Evolutionary conservation across 2,797 vertebrate genomes (phyloP).

Genomic region (Cossypha caffra): DNA sequence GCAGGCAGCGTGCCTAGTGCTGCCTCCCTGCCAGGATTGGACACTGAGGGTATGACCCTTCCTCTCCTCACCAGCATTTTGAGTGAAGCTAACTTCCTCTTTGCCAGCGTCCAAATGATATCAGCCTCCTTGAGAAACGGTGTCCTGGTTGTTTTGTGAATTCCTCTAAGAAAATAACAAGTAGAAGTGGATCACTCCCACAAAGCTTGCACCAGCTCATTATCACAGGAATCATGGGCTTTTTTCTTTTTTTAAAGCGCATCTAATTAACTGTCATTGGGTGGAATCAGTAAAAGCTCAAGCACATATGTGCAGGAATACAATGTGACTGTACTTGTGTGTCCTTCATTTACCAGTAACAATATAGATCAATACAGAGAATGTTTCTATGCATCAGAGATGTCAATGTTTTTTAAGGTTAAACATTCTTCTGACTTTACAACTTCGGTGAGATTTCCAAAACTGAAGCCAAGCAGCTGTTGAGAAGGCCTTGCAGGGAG

Average conservation of each 20-base stretch:
- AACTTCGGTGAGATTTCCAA: background rate
- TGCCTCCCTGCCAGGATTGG: rapidly evolving
- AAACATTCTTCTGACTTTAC: background rate
- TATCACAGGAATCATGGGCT: background rate
- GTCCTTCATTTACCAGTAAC: background rate
- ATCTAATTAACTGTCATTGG: background rate
- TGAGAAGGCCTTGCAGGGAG: background rate
- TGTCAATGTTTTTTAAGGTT: background rate
- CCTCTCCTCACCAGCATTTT: background rate
- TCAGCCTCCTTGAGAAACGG: background rate
- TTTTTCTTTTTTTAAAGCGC: background rate
- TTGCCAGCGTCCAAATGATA: background rate
- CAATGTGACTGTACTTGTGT: background rate
- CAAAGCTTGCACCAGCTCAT: background rate
- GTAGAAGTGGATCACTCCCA: background rate
- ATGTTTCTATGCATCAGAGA: background rate
- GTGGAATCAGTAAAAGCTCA: background rate
- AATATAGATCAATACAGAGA: background rate
- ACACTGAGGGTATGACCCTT: background rate
- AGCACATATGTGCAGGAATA: background rate
- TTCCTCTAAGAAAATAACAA: background rate
- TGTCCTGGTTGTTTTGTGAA: background rate
- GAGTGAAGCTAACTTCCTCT: background rate
- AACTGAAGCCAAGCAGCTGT: background rate
- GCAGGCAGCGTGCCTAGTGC: background rate